Conservation (phyloP, 2,797 vertebrate genomes). For the Thunnus albacares region DNA sequence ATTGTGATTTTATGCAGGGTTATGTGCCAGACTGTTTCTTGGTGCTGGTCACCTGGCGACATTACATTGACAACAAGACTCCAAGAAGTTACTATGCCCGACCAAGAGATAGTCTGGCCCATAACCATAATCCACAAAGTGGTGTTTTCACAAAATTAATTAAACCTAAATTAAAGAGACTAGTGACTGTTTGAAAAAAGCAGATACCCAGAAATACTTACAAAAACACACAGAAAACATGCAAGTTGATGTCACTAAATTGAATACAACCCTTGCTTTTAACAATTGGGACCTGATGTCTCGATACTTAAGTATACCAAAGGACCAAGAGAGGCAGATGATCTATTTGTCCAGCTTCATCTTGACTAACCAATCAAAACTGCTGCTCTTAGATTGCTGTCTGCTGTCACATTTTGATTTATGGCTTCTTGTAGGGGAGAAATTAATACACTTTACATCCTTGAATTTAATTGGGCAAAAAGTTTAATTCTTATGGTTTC, state of each 20-base stretch:
- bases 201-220: too few species aligned
- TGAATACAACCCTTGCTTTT: not conserved
- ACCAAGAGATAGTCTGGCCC: not conserved
- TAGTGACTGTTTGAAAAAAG: too few species aligned
- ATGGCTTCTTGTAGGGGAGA: slow-evolving; percentile 23
- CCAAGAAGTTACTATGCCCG: not conserved
- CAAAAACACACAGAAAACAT: too few species aligned
- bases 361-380: not conserved
- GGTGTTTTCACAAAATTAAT: too few species aligned
- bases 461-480: slow-evolving; percentile 5
- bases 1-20: not conserved
- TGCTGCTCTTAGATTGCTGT: slow-evolving; percentile 13
- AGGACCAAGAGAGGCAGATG: not conserved
- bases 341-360: not conserved
- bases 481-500: too few species aligned
- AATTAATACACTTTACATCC: slow-evolving; percentile 17
- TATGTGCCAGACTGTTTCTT: not conserved
- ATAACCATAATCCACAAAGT: not conserved
- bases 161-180: too few species aligned
- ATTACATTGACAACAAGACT: slow-evolving; percentile 3
- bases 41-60: not conserved
- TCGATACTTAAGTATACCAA: not conserved
- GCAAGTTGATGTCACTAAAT: not conserved
- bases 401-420: slow-evolving; percentile 34
- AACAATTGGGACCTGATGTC: not conserved